phyloP scores from a whole-genome alignment of 2,888 invertebrate species.

The Gryllus longicercus region DNA sequence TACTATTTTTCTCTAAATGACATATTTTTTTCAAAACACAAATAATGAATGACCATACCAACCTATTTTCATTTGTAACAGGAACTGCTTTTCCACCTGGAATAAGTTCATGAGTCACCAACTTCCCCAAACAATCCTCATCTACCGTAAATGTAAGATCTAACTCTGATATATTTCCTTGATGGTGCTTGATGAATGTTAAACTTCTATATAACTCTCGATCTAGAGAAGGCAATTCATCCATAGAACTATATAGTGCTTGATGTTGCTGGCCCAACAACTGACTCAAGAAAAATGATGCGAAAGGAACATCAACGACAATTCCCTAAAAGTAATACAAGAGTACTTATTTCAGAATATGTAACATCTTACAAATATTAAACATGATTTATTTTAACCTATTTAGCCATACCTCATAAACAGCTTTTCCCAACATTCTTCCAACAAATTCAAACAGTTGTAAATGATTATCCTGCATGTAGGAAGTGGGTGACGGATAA shows the following conservation, averaged over 20 bases:
- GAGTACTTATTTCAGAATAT: background rate
- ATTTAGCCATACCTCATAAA: constrained; percentile 75
- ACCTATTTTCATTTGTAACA: constrained; percentile 97
- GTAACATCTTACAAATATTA: constrained; percentile 12
- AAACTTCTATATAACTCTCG: constrained; percentile 92
- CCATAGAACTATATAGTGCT: constrained; percentile 93
- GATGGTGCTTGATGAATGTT: constrained; percentile 89
- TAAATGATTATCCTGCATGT: constrained; percentile 93
- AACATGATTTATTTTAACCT: background rate
- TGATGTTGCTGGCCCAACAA: constrained; percentile 90
- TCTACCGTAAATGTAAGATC: constrained; percentile 96
- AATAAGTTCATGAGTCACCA: constrained; percentile 91
- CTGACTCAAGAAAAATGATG: constrained; percentile 96
- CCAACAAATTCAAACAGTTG: constrained; percentile 97
- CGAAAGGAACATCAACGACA: constrained; percentile 97
- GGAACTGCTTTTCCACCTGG: constrained; percentile 91
- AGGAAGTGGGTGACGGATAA: constrained; percentile 95
- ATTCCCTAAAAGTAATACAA: constrained; percentile 65
- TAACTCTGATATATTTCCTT: constrained; percentile 84
- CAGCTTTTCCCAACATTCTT: constrained; percentile 95
- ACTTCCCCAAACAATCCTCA: constrained; percentile 88
- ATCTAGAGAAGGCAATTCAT: constrained; percentile 95
- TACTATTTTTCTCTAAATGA: background rate
- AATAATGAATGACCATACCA: constrained; percentile 41
- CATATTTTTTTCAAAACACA: constrained; percentile 21